A percentile compares a stretch with the other conserved stretches of the same genome.
Evolutionary conservation across 2,888 invertebrate species (phyloP).

Genomic region (Furcula furcula): DNA sequence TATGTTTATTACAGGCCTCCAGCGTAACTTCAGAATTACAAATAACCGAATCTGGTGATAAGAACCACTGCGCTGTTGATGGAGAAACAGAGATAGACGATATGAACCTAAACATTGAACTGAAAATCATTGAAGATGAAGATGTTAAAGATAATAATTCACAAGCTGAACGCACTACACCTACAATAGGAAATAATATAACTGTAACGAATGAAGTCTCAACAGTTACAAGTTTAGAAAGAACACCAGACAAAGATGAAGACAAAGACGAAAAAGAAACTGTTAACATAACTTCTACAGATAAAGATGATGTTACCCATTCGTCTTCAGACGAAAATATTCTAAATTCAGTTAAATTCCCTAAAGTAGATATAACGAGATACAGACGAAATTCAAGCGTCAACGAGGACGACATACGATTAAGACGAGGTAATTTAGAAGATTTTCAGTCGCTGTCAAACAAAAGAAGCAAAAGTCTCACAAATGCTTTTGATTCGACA

Average conservation of each 20-base stretch:
- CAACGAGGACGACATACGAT: slow-evolving; percentile 68
- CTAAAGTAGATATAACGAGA: slow-evolving; percentile 64
- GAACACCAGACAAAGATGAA: slow-evolving; percentile 11
- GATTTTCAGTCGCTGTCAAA: slow-evolving; percentile 62
- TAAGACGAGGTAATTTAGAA: slow-evolving; percentile 69
- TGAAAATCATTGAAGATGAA: slow-evolving; percentile 76
- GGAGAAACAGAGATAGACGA: slow-evolving; percentile 59
- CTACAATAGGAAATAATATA: slow-evolving; percentile 13
- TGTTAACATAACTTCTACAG: slow-evolving; percentile 14
- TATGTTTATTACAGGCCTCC: slow-evolving; percentile 46
- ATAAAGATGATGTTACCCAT: slow-evolving; percentile 29
- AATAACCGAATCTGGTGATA: slow-evolving; percentile 45
- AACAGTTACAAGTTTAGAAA: slow-evolving; percentile 9
- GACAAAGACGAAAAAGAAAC: slow-evolving; percentile 17
- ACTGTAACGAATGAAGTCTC: slow-evolving; percentile 11
- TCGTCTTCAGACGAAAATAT: slow-evolving; percentile 56
- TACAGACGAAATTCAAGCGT: slow-evolving; percentile 75
- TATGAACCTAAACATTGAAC: slow-evolving; percentile 62
- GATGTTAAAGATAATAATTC: slow-evolving; percentile 39
- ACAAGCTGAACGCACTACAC: slow-evolving; percentile 11
- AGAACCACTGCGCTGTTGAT: slow-evolving; percentile 35
- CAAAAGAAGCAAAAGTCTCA: slow-evolving; percentile 72
- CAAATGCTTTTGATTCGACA: slow-evolving; percentile 52
- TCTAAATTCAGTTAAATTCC: slow-evolving; percentile 52
- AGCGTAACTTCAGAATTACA: slow-evolving; percentile 49